Base-by-base conservation (phyloP, 2,113 vertebrate species). In the Arothron firmamentum region DNA sequence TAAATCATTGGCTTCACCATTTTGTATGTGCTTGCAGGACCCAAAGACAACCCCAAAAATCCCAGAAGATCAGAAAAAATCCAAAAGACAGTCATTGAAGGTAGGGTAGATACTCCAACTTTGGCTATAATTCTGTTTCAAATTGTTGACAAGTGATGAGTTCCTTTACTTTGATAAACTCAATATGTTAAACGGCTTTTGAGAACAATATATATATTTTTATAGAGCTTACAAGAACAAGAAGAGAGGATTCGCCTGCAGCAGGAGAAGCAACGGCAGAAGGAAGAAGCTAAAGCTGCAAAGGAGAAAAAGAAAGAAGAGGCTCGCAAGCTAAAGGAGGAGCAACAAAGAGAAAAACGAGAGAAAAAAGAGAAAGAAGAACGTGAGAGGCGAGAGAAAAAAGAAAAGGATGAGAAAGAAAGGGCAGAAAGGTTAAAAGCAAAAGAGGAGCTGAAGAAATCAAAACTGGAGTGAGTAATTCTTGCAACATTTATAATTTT, bases 381-480 rank as follows among this genome's bases (percentile, higher is more conserved):
- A 67, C 90, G 79, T 67, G 96, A 90, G 74, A 93, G 88, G 45
- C 90, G 92, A 15, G 94, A 98, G 7, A 95, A 95, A 81, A 94
- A 90, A 2, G 94, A 98, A 70, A 65, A 94, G 71, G 94, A 94
- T 12, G 95, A 96, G 52, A 93, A 85, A 53, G 95, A 99, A 65
- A 92, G 93, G 71, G 95, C 94, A 0, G 96, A 97, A 54, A 95
- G 92, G 72, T 79, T 93, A 74, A 79, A 93, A 55, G 92, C 65
- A 16, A 98, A 96, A 82, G 94, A 98, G 65, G 94, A 98, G 68
- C 91, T 92, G 49, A 91, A 94, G 38, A 95, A 94, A 81, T 94
- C 95, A 63, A 93, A 93, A 76, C 91, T 92, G 62, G 94, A 97
- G 96, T 98, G 81, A 92, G 96, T 92, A 38, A 45, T 3, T 11